Evolutionary conservation across 2,888 invertebrate species (phyloP), one percentile per base, ranked within the genome.

Genomic region (Calephelis perditalis): DNA sequence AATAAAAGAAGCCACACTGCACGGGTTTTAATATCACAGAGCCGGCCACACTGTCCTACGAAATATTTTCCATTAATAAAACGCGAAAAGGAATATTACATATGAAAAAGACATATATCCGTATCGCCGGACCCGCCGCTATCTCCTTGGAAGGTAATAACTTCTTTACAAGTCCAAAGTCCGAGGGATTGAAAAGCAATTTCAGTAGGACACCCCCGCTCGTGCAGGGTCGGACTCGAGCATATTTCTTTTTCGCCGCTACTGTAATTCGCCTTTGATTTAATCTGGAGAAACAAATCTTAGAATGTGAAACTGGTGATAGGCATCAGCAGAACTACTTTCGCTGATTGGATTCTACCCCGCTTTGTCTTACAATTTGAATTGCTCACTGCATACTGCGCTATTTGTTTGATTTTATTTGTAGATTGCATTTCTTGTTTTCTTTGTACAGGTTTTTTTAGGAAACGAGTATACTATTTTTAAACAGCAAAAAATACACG

Each of bases 111-210:
- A 88, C 88, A 88, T 88, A 87, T 89, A 90, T 89, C 88, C 89
- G 90, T 89, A 89, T 89, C 89, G 87, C 81, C 83, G 85, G 86
- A 86, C 86, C 89, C 86, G 87, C 80, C 87, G 89, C 88, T 90
- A 89, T 90, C 90, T 91, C 82, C 84, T 84, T 78, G 84, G 88
- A 89, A 91, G 91, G 91, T 91, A 91, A 91, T 91, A 91, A 91
- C 91, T 91, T 91, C 91, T 91, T 91, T 91, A 91, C 91, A 91
- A 91, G 91, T 91, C 91, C 90, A 91, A 91, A 91, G 91, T 91
- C 91, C 91, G 91, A 90, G 91, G 91, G 91, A 91, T 91, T 91
- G 91, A 89, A 91, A 91, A 91, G 91, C 91, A 91, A 91, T 91
- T 91, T 91, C 91, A 90, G 86, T 82, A 84, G 85, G 87, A 88